Percentiles rank a stretch among this genome's conserved stretches.
These are phyloP conservation scores for Dione vanillae DNA, from an alignment of 2,888 invertebrate species.

Conservation along the genomic window DNA sequence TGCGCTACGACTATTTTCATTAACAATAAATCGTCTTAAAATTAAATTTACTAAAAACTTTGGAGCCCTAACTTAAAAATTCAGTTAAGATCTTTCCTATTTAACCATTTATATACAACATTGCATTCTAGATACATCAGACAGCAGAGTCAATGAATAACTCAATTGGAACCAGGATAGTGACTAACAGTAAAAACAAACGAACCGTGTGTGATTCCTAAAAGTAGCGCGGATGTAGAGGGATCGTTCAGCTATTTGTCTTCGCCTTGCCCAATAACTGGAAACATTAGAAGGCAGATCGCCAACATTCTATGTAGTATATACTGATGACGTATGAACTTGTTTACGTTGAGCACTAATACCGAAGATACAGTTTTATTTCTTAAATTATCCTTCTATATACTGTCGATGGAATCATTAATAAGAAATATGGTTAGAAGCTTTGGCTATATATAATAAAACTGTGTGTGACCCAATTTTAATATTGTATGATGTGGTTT, in stretches of 20 bases:
- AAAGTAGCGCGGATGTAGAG: slow-evolving; percentile 54
- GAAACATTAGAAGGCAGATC: slow-evolving; percentile 50
- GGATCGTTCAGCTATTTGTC: slow-evolving; percentile 56
- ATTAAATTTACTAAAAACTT: no score
- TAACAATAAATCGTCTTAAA: no score
- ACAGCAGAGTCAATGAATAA: slow-evolving; percentile 40
- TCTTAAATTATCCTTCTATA: background rate
- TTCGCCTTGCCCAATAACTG: slow-evolving; percentile 48
- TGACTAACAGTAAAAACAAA: slow-evolving; percentile 52
- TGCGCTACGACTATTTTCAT: no score
- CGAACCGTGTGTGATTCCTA: slow-evolving; percentile 53
- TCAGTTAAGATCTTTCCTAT: no score
- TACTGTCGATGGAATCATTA: background rate
- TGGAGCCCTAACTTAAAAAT: no score
- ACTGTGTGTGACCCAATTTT: slow-evolving; percentile 23
- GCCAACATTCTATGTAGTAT: slow-evolving; percentile 55
- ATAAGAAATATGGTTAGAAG: background rate
- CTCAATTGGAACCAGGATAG: slow-evolving; percentile 41
- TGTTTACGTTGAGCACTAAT: background rate
- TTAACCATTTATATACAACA: no score
- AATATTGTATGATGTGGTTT: slow-evolving; percentile 24
- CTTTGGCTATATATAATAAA: slow-evolving; percentile 10
- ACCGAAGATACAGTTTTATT: background rate
- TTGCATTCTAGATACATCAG: slow-evolving; percentile 19
- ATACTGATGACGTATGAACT: slow-evolving; percentile 34